Base-by-base conservation (phyloP, 2,888 invertebrate species). In the Synanthedon myopaeformis region DNA sequence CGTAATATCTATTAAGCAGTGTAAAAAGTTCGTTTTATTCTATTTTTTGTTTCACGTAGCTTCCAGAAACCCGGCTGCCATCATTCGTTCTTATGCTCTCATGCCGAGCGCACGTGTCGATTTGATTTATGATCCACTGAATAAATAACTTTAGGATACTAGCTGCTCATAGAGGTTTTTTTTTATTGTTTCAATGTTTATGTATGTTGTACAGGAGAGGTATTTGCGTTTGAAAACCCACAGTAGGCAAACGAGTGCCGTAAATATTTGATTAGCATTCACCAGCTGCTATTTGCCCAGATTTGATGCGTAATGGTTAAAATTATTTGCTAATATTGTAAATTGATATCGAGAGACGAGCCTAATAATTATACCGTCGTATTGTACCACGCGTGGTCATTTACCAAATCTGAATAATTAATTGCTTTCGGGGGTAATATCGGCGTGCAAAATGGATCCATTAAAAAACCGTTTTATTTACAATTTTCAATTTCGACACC, bases 121-220 rank as follows among this genome's bases (percentile, higher is more conserved):
- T 75, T 68, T 84, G 83, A 85, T 83, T 83, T 85, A 84, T 78
- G 69, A 63, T 68, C 69, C 59, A 70, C 72, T 77, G 79, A 80
- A 84, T 83, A 82, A 79, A 82, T 81, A 79, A 78, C 69, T 70
- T 35, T 68, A 59, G 63, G 66, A 70, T 70, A 70, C 69, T 23
- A 23, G 23, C 23, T 72, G 70, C 67, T 68, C 69, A 59, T 55
- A 51, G 49, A 52, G 3, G 2, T 35, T 52, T 52, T 48, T 17
- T 41, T 28, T n/a, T 42, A 42, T 51, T 51, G 53, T 52, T 17
- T 49, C 49, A 35, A 35, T 35, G 49, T 17, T 49, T 49, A 17
- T 12, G 19, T 14, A 45, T 45, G 13, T n/a, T 45, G 14, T 45
- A 49, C 19, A 19, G 12, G 5, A 17, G 13, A 8, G 13, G 13